Evolutionary conservation across 2,888 invertebrate species (phyloP), one percentile per base, ranked within the genome.

Genomic region (Oxystoma pomonae): DNA sequence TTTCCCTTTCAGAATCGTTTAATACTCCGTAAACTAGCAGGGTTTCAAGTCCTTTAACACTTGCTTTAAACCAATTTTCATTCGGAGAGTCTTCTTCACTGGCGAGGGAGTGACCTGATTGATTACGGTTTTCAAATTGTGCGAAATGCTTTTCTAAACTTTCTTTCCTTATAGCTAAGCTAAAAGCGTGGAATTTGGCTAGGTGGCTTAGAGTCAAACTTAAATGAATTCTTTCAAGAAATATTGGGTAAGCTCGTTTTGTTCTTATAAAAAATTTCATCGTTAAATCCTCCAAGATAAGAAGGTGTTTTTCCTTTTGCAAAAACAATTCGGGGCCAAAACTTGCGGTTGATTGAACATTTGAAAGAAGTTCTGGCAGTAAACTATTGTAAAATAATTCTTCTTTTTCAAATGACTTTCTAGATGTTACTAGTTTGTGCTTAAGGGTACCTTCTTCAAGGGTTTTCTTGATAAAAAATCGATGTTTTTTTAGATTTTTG

Each of bases 221-320:
- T 35, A 68, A 5, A 59, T 68, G 68, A 19, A 65, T 63, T 51
- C 65, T 52, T 21, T 68, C 68, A 18, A 68, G 53, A 16, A 59
- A 20, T 21, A 59, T 60, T 5, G 60, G 59, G 21, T 66, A 61
- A 0, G 50, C 16, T 56, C 64, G 66, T 59, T 62, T 68, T 9
- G 65, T 61, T 2, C 66, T 49, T 1, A 35, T 56, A 59, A 58
- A 68, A 16, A 21, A 61, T 20, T 61, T 65, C 20, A 66, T 18
- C 3, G 68, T 64, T 58, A 68, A 61, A 57, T 68, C 68, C 55
- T 68, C 68, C 19, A 66, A 50, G 16, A 68, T 61, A 17, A 66
- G 57, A 5, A 66, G n/a, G 1, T 55, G 22, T 7, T 62, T 55
- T 17, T 18, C 3, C 19, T 61, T 58, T 9, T 62, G 61, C 16